Percentiles rank a stretch among this genome's conserved stretches.
These are phyloP conservation scores for Diabrotica virgifera DNA, from an alignment of 1,140 invertebrate genomes.

Conservation along the genomic window DNA sequence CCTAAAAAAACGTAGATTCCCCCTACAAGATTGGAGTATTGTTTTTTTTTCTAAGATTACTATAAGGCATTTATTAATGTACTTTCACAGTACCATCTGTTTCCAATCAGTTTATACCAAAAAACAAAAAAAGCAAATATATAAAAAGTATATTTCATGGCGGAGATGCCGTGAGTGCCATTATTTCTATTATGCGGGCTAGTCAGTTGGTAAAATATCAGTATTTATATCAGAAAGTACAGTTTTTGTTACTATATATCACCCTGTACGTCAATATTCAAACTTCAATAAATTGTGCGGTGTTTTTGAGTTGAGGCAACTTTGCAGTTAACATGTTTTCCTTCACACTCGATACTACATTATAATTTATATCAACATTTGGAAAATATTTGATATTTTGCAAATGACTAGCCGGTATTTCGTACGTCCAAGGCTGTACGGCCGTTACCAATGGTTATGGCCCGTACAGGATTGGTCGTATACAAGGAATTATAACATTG, in stretches of 20 bases:
- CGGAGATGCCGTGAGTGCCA: slow-evolving; percentile 37
- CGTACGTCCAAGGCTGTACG: too few relatives aligned
- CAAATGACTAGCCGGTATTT: too few relatives aligned
- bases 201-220: too few relatives aligned
- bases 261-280: too few relatives aligned
- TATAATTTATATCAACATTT: neutral
- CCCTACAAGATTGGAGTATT: slow-evolving; percentile 36
- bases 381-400: too few relatives aligned
- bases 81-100: slow-evolving; percentile 28
- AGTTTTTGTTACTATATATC: too few relatives aligned
- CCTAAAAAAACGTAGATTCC: slow-evolving; percentile 28
- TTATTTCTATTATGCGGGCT: slow-evolving; percentile 30
- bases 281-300: too few relatives aligned
- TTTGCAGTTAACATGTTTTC: too few relatives aligned
- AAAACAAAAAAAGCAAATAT: slow-evolving; percentile 28
- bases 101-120: slow-evolving; percentile 40
- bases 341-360: neutral
- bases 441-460: neutral
- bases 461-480: slow-evolving; percentile 14
- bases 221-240: too few relatives aligned
- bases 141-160: slow-evolving; percentile 28
- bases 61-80: slow-evolving; percentile 41
- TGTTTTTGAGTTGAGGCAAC: too few relatives aligned
- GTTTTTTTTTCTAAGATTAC: slow-evolving; percentile 35
- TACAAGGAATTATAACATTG: slow-evolving; percentile 25